phyloP scores from a whole-genome alignment of 2,888 invertebrate species.

The Azorinus chamasolen region DNA sequence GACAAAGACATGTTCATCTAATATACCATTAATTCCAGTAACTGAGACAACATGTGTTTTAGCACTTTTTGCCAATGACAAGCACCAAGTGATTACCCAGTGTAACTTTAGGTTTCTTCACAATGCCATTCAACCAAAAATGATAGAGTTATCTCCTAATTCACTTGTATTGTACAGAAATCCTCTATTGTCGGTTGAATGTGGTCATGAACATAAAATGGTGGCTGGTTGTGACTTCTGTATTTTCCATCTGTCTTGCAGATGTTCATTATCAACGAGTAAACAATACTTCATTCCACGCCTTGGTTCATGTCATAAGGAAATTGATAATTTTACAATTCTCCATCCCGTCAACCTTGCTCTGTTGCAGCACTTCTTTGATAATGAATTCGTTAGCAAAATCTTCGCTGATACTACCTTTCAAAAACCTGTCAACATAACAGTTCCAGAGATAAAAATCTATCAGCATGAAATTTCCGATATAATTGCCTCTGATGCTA shows the following conservation, averaged over 20 bases:
- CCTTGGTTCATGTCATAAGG: constrained; percentile 15
- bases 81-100: constrained; percentile 4
- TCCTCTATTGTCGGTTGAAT: constrained; percentile 17
- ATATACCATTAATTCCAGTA: constrained; percentile 20
- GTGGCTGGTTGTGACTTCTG: constrained; percentile 39
- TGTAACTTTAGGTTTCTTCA: constrained; percentile 38
- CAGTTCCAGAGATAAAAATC: constrained; percentile 27
- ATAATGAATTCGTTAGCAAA: constrained; percentile 6
- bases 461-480: constrained; percentile 42
- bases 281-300: constrained; percentile 22
- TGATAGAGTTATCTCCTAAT: constrained; percentile 24
- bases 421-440: constrained; percentile 29
- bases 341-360: constrained; percentile 48
- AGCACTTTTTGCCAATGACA: constrained; percentile 32
- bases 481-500: constrained; percentile 37
- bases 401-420: constrained; percentile 37
- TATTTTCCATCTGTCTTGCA: constrained; percentile 24
- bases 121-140: constrained; percentile 26
- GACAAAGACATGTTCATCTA: constrained; percentile 13
- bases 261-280: constrained; percentile 25
- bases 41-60: constrained; percentile 20
- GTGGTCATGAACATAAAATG: constrained; percentile 23
- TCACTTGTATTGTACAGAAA: constrained; percentile 24
- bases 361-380: constrained; percentile 47
- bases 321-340: constrained; percentile 13